Percentiles rank a stretch among this genome's conserved stretches.
These are phyloP conservation scores for Dendroctonus valens DNA, from an alignment of 1,140 invertebrate genomes.

Conservation along the genomic window DNA sequence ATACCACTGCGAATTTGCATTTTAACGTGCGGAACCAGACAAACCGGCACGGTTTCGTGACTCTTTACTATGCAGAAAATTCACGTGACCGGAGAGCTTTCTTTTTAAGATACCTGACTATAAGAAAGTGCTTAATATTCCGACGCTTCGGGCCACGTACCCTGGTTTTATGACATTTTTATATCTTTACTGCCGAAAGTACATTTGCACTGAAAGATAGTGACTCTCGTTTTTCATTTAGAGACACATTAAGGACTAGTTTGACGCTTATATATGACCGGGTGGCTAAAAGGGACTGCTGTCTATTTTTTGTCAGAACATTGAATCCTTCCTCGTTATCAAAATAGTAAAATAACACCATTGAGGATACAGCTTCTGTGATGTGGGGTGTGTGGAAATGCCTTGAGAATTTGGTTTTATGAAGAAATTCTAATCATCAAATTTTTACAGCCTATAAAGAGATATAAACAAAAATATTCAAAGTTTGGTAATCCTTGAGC, in stretches of 20 bases:
- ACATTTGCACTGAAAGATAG: conserved; percentile 24
- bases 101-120: conserved; percentile 29
- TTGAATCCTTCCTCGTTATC: no score
- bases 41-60: conserved; percentile 18
- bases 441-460: no score
- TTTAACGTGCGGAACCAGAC: conserved; percentile 16
- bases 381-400: no score
- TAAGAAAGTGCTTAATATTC: conserved; percentile 30
- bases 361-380: no score
- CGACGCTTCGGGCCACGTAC: conserved; percentile 19
- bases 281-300: no score
- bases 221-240: conserved; percentile 27
- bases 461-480: no score
- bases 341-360: no score
- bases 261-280: no score
- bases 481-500: no score
- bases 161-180: conserved; percentile 29
- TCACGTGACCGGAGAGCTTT: conserved; percentile 16
- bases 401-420: no score
- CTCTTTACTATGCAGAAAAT: conserved; percentile 20
- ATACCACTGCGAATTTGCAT: conserved; percentile 18
- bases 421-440: no score
- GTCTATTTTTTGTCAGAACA: no score
- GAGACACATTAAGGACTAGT: conserved; percentile 17
- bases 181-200: conserved; percentile 22